Base-by-base conservation (phyloP, 2,113 vertebrate genomes). In the Empidonax alnorum region DNA sequence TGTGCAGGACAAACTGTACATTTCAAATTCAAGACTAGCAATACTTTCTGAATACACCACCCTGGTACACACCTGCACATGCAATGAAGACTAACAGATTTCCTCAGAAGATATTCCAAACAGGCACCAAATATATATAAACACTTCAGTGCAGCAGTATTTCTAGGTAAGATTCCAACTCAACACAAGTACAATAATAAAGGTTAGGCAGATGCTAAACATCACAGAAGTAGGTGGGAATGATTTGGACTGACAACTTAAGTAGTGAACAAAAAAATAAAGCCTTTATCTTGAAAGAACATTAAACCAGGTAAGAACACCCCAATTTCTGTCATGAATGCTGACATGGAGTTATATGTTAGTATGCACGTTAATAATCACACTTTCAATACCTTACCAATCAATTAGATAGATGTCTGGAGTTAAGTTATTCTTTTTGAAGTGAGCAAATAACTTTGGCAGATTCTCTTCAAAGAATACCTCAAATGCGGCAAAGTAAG, bases 391-490 rank as follows among this genome's bases (percentile, higher is more conserved):
- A 20, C 52, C 99, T 98, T 97, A 99, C 99, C 99, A 99, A 97
- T 99, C 99, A 53, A 99, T 99, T 76, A 99, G 98, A 97, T 99
- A 99, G 98, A 99, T 99, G 97, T 99, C 99, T 75, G 99, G 99
- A 56, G 99, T 99, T 94, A 99, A 89, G 96, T 98, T 99, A 97
- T 99, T 99, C 93, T 98, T 99, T 98, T 99, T 99, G 98, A 99
- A 99, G 98, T 99, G 99, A 96, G 98, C 98, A 98, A 99, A 99
- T 95, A 99, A 98, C 98, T 99, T 99, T 95, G 99, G 99, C 98
- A 99, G 98, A 83, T 99, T 99, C 97, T 99, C 99, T 98, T 99
- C 99, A 97, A 99, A 99, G 98, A 99, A 99, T 73, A 99, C 99
- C 98, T 99, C 99, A 97, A 99, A 99, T 44, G 99, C 99, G 8